Evolutionary conservation across 2,888 invertebrate genomes (phyloP).

Genomic region (Lithophane socia): DNA sequence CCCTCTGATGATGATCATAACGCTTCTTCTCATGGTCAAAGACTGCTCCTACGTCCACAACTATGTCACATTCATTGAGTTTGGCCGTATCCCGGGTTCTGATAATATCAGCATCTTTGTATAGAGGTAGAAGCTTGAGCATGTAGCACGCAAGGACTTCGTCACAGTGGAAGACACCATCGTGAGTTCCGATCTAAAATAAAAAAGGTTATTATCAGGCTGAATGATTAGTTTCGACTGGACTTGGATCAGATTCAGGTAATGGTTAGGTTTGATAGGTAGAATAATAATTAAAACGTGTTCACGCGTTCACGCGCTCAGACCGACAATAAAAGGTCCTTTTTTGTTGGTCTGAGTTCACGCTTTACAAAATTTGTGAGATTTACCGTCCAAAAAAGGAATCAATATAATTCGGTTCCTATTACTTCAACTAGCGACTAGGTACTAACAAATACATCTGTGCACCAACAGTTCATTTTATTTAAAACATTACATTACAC

Average conservation of each 20-base stretch:
- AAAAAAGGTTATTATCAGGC: not conserved
- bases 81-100: slow-evolving; percentile 91
- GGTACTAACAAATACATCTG: not conserved
- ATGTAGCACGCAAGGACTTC: slow-evolving; percentile 98
- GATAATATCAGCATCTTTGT: slow-evolving; percentile 95
- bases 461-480: not conserved
- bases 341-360: too few relatives aligned
- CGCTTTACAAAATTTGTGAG: too few relatives aligned
- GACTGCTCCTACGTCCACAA: slow-evolving; percentile 98
- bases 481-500: too few relatives aligned
- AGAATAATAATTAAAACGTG: too few relatives aligned
- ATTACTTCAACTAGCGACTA: too few relatives aligned
- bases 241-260: not conserved
- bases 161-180: slow-evolving; percentile 98
- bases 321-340: too few relatives aligned
- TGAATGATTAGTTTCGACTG: not conserved
- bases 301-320: too few relatives aligned
- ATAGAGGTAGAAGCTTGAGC: slow-evolving; percentile 95
- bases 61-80: slow-evolving; percentile 96
- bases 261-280: not conserved
- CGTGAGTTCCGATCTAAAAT: slow-evolving; percentile 93
- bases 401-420: not conserved
- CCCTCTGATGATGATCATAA: slow-evolving; percentile 98
- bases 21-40: slow-evolving; percentile 94
- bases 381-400: not conserved